Evolutionary conservation across 2,888 invertebrate species (phyloP).

Genomic region (Heliconius hortense): DNA sequence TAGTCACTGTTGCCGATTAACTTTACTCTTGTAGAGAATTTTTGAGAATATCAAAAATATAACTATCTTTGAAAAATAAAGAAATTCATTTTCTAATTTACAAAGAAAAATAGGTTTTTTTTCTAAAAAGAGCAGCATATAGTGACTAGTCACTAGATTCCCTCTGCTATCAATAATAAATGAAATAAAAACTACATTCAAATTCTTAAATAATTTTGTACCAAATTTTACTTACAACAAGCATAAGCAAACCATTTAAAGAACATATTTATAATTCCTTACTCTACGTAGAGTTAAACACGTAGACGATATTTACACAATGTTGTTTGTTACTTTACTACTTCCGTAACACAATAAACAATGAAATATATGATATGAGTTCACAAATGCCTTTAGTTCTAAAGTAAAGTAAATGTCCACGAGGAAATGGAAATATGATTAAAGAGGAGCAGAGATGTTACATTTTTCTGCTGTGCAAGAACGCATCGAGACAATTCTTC

Average conservation of each 20-base stretch:
- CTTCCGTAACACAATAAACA: conserved; percentile 23
- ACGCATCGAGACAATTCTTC: conserved; percentile 10
- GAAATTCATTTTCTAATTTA: no score
- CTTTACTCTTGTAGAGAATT: background rate
- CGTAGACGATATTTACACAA: conserved; percentile 7
- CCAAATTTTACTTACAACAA: no score
- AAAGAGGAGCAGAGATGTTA: conserved; percentile 7
- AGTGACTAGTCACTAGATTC: no score
- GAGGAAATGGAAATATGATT: conserved; percentile 22
- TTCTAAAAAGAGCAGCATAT: no score
- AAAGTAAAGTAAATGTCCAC: conserved; percentile 26
- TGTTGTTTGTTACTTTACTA: conserved; percentile 8
- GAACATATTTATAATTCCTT: background rate
- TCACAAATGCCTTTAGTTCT: conserved; percentile 38
- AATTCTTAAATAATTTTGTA: no score
- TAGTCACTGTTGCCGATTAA: conserved; percentile 6
- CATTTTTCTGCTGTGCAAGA: conserved; percentile 4
- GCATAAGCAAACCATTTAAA: background rate
- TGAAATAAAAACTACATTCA: no score
- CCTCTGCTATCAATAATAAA: no score
- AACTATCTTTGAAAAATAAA: background rate
- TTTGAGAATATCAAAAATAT: no score
- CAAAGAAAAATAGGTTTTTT: no score
- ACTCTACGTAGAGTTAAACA: conserved; percentile 9
- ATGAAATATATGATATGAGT: conserved; percentile 25